Evolutionary conservation across 2,888 invertebrate species (phyloP).

Genomic region (Eurytoma adleriae): DNA sequence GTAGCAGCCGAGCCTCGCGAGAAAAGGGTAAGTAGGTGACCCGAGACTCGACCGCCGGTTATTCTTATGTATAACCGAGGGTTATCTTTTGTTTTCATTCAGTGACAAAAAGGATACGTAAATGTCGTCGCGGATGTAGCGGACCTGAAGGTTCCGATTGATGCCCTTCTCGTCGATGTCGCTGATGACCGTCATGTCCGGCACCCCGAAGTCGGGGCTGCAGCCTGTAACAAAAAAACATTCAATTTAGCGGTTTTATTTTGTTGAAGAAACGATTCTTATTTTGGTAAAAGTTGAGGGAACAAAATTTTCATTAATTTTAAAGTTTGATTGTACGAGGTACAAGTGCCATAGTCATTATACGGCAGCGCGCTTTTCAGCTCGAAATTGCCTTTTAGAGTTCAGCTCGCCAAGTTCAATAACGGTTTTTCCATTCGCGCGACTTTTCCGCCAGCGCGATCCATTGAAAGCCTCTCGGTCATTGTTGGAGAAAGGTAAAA

Average conservation of each 20-base stretch:
- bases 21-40: not conserved
- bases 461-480: too few species aligned
- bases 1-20: not conserved
- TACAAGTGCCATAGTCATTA: too few species aligned
- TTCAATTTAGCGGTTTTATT: too few species aligned
- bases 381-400: too few species aligned
- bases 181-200: conserved; percentile 94
- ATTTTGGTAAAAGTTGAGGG: not conserved
- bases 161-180: conserved; percentile 93
- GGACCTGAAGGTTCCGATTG: conserved; percentile 89
- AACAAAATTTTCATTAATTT: not conserved
- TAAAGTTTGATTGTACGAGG: too few species aligned
- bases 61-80: not conserved
- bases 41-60: not conserved
- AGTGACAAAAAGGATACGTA: conserved; percentile 89
- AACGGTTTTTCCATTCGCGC: not conserved
- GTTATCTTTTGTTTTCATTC: not conserved
- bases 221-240: conserved; percentile 73
- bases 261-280: too few species aligned
- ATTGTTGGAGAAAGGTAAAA: too few species aligned
- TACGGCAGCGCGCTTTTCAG: too few species aligned
- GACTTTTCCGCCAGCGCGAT: too few species aligned
- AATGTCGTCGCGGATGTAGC: conserved; percentile 90
- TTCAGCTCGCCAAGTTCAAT: not conserved
- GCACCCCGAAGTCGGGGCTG: conserved; percentile 85